Evolutionary conservation across 64 coral and sea anemone species (phyloP).

Genomic region (Cladopsammia gracilis): DNA sequence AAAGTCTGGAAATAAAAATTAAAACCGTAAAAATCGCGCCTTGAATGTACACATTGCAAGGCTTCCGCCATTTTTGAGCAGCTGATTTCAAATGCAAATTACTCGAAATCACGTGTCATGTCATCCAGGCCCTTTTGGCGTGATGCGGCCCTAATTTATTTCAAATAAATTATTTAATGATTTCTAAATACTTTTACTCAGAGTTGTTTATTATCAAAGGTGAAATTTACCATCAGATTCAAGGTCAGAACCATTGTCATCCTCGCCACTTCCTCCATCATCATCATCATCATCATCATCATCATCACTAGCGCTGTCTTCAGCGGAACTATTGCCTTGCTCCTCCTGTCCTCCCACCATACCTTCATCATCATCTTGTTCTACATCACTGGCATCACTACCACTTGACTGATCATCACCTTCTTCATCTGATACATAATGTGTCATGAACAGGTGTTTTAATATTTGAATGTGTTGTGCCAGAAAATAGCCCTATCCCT

Average conservation of each 20-base stretch:
- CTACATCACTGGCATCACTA: background rate
- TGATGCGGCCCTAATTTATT: no score
- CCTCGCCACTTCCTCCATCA: slow-evolving; percentile 52
- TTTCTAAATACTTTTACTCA: no score
- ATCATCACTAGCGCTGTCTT: background rate
- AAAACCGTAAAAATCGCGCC: no score
- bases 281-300: slow-evolving; percentile 18
- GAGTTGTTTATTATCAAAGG: background rate
- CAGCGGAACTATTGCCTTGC: slow-evolving; percentile 4
- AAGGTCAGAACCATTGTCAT: slow-evolving; percentile 71
- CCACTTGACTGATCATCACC: background rate
- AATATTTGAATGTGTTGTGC: no score
- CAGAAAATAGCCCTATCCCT: no score
- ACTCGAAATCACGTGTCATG: no score
- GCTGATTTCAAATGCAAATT: no score
- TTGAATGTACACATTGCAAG: no score
- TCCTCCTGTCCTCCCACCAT: slow-evolving; percentile 4
- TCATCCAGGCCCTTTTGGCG: no score
- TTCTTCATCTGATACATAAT: background rate
- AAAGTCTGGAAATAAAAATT: no score
- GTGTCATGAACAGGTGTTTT: background rate
- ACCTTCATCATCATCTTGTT: background rate
- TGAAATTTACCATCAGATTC: slow-evolving; percentile 63
- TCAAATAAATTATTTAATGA: no score
- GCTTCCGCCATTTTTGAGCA: no score